A percentile compares a stretch with the other conserved stretches of the same genome.
These are phyloP conservation scores for Tetrapedia diversipes DNA, from an alignment of 2,888 invertebrate species.

Conservation along the genomic window DNA sequence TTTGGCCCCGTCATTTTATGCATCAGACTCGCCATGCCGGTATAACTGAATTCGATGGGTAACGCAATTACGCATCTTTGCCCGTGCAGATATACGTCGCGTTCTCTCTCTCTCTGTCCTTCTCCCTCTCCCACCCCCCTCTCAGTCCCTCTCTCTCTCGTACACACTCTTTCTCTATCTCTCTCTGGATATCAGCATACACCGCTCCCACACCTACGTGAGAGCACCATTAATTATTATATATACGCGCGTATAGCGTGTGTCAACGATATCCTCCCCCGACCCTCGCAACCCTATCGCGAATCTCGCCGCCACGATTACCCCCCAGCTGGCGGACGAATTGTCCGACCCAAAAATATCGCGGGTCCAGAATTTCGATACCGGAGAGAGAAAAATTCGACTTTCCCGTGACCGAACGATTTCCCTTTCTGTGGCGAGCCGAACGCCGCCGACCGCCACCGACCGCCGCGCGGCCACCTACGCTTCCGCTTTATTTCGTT, in stretches of 20 bases:
- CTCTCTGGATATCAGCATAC: constrained; percentile 39
- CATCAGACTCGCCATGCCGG: constrained; percentile 82
- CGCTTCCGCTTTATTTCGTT: constrained; percentile 30
- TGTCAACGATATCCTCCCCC: constrained; percentile 62
- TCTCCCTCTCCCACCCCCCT: too few species aligned
- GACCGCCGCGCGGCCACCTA: not conserved
- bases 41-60: constrained; percentile 82
- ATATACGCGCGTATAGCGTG: constrained; percentile 59
- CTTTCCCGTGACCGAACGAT: constrained; percentile 32
- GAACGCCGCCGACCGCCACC: not conserved
- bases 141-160: too few species aligned
- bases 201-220: constrained; percentile 63
- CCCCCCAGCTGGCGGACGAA: not conserved
- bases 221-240: constrained; percentile 70
- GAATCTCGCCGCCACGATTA: constrained; percentile 13
- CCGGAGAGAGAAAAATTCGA: constrained; percentile 3
- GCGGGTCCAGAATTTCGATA: constrained; percentile 3
- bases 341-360: constrained; percentile 25
- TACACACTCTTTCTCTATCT: not conserved
- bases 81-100: constrained; percentile 74
- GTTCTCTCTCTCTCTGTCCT: constrained; percentile 41
- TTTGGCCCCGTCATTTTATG: constrained; percentile 82
- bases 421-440: constrained; percentile 37
- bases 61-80: constrained; percentile 83
- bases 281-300: not conserved